Evolutionary conservation across 2,797 vertebrate genomes (phyloP), one percentile per base, ranked within the genome.

Genomic region (Phrynocephalus forsythii): DNA sequence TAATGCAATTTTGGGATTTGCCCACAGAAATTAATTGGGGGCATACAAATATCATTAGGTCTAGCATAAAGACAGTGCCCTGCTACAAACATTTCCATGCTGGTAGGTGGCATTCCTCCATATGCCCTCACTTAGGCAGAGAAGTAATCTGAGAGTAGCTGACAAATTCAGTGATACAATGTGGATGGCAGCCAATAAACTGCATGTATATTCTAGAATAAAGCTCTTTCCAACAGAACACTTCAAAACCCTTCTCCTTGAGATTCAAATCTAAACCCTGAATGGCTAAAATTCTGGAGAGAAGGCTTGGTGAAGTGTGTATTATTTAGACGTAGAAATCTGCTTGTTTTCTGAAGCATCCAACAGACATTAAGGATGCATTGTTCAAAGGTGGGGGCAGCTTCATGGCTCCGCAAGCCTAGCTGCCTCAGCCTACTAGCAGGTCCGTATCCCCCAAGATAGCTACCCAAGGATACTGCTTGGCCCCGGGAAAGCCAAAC

Each of bases 41-140:
- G 5, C 7, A 3, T 5, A 73, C n/a, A 22, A 30, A 26, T 44
- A 20, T 24, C 4, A 8, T 0, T 16, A 52, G 78, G 30, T 22
- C 76, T 2, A 66, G 44, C 0, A 16, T 68, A 63, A 79, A 90
- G 76, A 85, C 0, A 0, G 4, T 48, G 1, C 0, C 0, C 5
- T 30, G 0, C 8, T 22, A 2, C 0, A 1, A 1, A 5, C 4
- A 16, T 7, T 78, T 69, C 24, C 0, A 0, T 38, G 16, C n/a
- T 0, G 73, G 75, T 2, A 63, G 71, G 28, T 1, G 0, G 30
- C 85, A 48, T 18, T 9, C 38, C 4, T 3, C 44, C 13, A 0
- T 26, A 71, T 18, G 52, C 18, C 0, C 60, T 75, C 3, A 60
- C 0, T 30, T 9, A 13, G 0, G 10, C 2, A 10, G 86, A 78